Evolutionary conservation across 1,140 invertebrate genomes (phyloP).

Genomic region (Stegodyphus mimosarum): DNA sequence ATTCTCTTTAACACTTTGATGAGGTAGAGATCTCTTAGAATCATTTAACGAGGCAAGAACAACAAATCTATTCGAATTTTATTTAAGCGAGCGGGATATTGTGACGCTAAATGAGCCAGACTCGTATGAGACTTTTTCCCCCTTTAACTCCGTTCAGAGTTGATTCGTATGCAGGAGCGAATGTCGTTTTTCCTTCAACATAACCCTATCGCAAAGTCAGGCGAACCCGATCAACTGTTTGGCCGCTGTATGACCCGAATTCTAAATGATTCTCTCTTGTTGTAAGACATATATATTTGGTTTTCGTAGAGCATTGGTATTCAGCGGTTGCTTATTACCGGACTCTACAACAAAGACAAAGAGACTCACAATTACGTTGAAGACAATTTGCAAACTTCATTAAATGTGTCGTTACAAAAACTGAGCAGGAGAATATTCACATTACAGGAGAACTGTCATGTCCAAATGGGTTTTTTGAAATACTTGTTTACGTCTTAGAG

Average conservation of each 20-base stretch:
- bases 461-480: too few relatives aligned
- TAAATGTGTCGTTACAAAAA: too few relatives aligned
- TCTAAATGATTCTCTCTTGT: background rate
- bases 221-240: slow-evolving; percentile 41
- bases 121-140: slow-evolving; percentile 5
- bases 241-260: slow-evolving; percentile 28
- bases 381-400: too few relatives aligned
- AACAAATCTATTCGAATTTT: slow-evolving; percentile 39
- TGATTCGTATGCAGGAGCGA: slow-evolving; percentile 34
- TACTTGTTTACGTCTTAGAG: too few relatives aligned
- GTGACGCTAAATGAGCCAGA: slow-evolving; percentile 35
- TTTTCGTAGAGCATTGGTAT: background rate
- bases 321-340: slow-evolving; percentile 3
- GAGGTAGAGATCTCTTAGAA: too few relatives aligned
- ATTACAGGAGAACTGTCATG: too few relatives aligned
- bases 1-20: too few relatives aligned
- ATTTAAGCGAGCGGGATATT: slow-evolving; percentile 5
- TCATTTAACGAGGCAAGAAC: too few relatives aligned
- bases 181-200: background rate
- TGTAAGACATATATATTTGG: background rate
- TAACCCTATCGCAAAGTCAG: slow-evolving; percentile 22
- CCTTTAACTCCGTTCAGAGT: background rate
- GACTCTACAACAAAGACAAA: background rate
- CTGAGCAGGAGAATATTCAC: too few relatives aligned
- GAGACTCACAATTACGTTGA: too few relatives aligned